Percentiles rank a stretch among this genome's conserved stretches.
Conservation (phyloP, 2,888 invertebrate species). For the Anthrax anthrax region DNA sequence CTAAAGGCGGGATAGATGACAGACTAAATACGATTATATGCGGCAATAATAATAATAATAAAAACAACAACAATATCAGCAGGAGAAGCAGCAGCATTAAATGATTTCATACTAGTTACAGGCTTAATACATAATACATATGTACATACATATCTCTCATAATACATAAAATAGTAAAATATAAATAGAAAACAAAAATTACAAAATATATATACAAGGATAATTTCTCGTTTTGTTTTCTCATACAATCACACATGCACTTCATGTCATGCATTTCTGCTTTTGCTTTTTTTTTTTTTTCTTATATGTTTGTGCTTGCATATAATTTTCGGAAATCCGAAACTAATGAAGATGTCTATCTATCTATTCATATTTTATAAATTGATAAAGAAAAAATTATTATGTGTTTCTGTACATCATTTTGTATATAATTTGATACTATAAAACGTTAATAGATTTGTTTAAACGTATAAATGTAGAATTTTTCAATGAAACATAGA, state of each 20-base stretch:
- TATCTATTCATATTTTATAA: not conserved
- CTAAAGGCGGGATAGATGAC: not conserved
- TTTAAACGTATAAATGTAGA: not conserved
- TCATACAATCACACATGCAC: no score
- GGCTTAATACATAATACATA: no score
- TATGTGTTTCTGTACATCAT: no score
- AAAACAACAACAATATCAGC: not conserved
- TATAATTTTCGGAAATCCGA: not conserved
- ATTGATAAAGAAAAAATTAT: not conserved
- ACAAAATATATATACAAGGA: no score
- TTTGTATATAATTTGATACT: no score
- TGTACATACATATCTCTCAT: no score
- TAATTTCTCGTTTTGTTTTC: no score
- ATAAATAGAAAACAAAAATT: no score
- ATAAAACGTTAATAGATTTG: no score
- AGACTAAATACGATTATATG: not conserved
- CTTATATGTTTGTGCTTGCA: not conserved
- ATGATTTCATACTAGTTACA: no score
- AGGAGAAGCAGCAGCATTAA: no score
- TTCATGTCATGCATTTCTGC: not conserved
- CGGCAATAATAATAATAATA: not conserved
- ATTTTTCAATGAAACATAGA: not conserved
- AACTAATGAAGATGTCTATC: slow-evolving; percentile 5
- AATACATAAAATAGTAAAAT: no score
- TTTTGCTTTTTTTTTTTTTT: not conserved